Percentiles rank a stretch among this genome's conserved stretches.
phyloP scores from a whole-genome alignment of 2,888 invertebrate species.

The Scrobipalpa atriplicella region DNA sequence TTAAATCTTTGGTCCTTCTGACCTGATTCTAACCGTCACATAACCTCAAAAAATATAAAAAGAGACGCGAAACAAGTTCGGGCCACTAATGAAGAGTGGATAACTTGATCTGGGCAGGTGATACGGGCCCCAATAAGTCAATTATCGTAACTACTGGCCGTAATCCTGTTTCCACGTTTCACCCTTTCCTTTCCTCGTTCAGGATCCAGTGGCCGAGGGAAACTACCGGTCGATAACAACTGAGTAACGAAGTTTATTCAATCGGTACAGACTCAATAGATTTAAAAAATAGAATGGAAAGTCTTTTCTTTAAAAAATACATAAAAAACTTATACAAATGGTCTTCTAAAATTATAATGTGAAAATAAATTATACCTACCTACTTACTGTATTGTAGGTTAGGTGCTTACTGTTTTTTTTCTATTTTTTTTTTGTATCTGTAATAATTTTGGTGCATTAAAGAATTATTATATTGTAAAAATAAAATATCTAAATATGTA shows the following conservation, averaged over 20 bases:
- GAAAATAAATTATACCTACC: too few relatives aligned
- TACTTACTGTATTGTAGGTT: too few relatives aligned
- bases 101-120: conserved; percentile 27
- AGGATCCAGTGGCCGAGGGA: background rate
- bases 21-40: background rate
- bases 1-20: conserved; percentile 14
- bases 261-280: too few relatives aligned
- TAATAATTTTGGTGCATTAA: too few relatives aligned
- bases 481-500: too few relatives aligned
- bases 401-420: too few relatives aligned
- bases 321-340: too few relatives aligned
- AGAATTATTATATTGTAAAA: too few relatives aligned
- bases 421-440: too few relatives aligned
- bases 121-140: conserved; percentile 30
- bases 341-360: too few relatives aligned
- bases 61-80: conserved; percentile 8
- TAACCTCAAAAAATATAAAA: background rate
- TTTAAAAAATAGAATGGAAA: too few relatives aligned
- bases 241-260: background rate
- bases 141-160: conserved; percentile 27
- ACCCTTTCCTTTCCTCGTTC: conserved; percentile 22
- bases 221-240: conserved; percentile 3
- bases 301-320: too few relatives aligned
- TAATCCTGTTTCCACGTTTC: conserved; percentile 30
- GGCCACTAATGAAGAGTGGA: conserved; percentile 28